These are phyloP conservation scores for Gulo gulo DNA, from an alignment of 2,113 vertebrate genomes.

Conservation along the genomic window DNA sequence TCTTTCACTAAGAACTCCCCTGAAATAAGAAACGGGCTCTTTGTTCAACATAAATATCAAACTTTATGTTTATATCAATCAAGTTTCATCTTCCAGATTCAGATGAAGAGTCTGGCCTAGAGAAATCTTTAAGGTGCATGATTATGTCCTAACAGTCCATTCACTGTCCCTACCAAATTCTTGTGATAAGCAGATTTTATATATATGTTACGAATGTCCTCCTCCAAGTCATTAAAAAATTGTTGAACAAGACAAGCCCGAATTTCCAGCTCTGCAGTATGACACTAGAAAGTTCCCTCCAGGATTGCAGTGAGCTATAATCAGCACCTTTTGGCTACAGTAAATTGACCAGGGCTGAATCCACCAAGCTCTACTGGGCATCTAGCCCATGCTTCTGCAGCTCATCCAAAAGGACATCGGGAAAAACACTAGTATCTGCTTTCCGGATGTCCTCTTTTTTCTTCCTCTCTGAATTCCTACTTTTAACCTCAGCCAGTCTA, in stretches of 20 bases:
- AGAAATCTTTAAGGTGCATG: not conserved
- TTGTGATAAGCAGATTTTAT: not conserved
- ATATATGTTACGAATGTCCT: not conserved
- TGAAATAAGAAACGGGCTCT: not conserved
- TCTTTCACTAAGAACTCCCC: not conserved
- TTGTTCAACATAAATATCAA: not conserved
- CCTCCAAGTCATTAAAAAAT: not conserved
- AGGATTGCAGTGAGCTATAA: constrained; percentile 3
- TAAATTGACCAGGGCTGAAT: not conserved
- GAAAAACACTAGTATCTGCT: constrained; percentile 24
- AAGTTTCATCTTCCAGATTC: constrained; percentile 7
- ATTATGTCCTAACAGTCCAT: not conserved
- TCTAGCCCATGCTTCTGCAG: not conserved
- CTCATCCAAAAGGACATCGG: constrained; percentile 34
- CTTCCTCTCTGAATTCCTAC: not conserved
- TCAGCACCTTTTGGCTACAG: not conserved
- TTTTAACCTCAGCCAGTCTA: constrained; percentile 17
- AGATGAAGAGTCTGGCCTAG: not conserved
- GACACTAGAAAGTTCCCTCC: constrained; percentile 15
- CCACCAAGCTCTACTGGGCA: constrained; percentile 15
- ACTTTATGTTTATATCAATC: not conserved
- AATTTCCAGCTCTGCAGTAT: not conserved
- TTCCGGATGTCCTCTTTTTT: not conserved
- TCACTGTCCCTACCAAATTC: not conserved
- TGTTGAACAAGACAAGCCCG: not conserved